These are phyloP conservation scores for Tragelaphus buxtoni DNA, from an alignment of 2,113 vertebrate genomes.

Conservation along the genomic window DNA sequence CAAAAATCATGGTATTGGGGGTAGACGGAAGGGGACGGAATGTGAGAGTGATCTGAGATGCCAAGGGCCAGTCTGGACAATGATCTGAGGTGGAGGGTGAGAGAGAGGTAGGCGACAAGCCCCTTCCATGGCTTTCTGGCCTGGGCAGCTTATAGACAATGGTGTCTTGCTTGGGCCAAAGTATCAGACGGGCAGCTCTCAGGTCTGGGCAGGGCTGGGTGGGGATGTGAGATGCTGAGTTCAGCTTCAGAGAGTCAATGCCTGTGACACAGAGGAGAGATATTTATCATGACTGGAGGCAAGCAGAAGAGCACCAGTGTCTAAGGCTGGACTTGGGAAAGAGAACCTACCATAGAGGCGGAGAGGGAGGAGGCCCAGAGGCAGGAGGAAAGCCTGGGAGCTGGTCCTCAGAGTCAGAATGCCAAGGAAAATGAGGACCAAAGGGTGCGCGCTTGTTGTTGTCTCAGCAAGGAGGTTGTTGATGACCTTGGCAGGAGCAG, in stretches of 20 bases:
- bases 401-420: background rate
- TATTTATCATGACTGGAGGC: background rate
- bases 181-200: rapidly evolving
- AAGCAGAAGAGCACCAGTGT: background rate
- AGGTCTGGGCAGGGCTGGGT: background rate
- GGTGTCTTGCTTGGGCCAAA: background rate
- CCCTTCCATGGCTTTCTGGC: background rate
- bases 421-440: background rate
- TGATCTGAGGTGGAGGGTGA: background rate
- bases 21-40: rapidly evolving
- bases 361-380: background rate
- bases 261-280: background rate
- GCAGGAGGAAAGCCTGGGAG: background rate
- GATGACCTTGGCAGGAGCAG: background rate
- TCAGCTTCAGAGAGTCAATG: background rate
- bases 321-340: background rate
- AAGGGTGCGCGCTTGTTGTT: rapidly evolving
- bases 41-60: background rate
- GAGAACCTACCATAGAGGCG: background rate
- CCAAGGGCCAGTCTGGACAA: background rate
- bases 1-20: background rate
- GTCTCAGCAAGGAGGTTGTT: background rate
- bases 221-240: background rate
- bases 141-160: background rate
- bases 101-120: background rate